These are phyloP conservation scores for Synodontis membranacea DNA, from an alignment of 2,113 vertebrate species.

Conservation along the genomic window DNA sequence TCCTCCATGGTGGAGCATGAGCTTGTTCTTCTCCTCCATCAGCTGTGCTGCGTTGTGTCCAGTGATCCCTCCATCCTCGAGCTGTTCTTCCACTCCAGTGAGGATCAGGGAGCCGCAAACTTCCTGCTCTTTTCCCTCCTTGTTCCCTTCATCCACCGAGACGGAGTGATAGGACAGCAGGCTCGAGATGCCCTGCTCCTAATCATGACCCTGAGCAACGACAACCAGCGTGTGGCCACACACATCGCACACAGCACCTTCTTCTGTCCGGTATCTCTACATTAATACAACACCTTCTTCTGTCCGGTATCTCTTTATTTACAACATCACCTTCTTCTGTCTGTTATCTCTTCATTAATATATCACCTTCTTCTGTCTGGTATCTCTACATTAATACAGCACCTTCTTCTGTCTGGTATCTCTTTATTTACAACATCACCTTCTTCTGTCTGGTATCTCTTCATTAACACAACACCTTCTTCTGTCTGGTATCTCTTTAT, in stretches of 20 bases:
- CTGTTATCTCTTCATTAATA: slow-evolving; percentile 75
- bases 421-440: not conserved
- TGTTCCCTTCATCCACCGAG: slow-evolving; percentile 94
- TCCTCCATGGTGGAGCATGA: slow-evolving; percentile 80
- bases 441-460: not conserved
- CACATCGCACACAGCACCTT: slow-evolving; percentile 93
- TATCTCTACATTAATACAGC: not conserved
- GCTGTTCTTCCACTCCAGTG: slow-evolving; percentile 95
- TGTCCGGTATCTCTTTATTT: not conserved
- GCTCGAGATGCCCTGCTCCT: slow-evolving; percentile 92
- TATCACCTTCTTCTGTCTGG: not conserved
- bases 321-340: slow-evolving; percentile 93
- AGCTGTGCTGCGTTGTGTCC: slow-evolving; percentile 92
- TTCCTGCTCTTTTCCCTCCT: slow-evolving; percentile 98
- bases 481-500: not conserved
- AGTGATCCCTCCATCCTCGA: slow-evolving; percentile 93
- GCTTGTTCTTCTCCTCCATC: slow-evolving; percentile 88
- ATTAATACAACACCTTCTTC: not conserved
- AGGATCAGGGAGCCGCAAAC: slow-evolving; percentile 96
- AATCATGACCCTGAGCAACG: slow-evolving; percentile 94
- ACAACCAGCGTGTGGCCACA: slow-evolving; percentile 86
- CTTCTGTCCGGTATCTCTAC: slow-evolving; percentile 89
- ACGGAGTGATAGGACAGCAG: slow-evolving; percentile 92
- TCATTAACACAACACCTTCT: not conserved
- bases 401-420: not conserved